Conservation (phyloP, 2,797 vertebrate genomes). For the Hypotaenidia philippensis region DNA sequence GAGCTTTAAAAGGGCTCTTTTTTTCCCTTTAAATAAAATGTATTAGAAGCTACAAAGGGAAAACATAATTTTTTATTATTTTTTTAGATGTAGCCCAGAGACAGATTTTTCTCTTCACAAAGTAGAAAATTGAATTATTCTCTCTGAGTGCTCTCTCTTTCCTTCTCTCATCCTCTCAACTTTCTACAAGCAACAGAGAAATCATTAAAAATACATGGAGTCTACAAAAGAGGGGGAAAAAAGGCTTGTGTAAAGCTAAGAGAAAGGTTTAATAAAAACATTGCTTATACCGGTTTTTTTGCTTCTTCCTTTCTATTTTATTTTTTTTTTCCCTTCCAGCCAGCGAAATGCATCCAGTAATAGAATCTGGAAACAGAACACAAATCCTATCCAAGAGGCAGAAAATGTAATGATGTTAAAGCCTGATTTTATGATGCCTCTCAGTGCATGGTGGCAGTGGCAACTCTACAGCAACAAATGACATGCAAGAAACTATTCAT, state of each 20-base stretch:
- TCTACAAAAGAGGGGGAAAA: background rate
- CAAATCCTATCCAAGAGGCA: background rate
- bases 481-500: background rate
- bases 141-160: slow-evolving; percentile 6
- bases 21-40: slow-evolving; percentile 28
- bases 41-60: slow-evolving; percentile 21
- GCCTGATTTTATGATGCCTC: background rate
- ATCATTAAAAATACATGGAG: slow-evolving; percentile 57
- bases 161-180: slow-evolving; percentile 15
- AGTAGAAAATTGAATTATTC: slow-evolving; percentile 66
- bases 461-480: slow-evolving; percentile 2
- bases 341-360: background rate
- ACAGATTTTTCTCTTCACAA: slow-evolving; percentile 51
- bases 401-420: slow-evolving; percentile 5
- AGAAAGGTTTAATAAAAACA: slow-evolving; percentile 54
- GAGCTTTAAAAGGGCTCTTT: background rate
- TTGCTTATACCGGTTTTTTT: background rate
- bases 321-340: background rate
- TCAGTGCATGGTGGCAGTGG: background rate
- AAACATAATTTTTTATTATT: slow-evolving; percentile 19
- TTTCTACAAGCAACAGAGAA: slow-evolving; percentile 18
- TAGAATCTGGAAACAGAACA: slow-evolving; percentile 28
- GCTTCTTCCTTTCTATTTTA: background rate
- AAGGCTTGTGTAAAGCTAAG: background rate
- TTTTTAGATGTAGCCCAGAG: slow-evolving; percentile 47